A percentile compares a stretch with the other conserved stretches of the same genome.
These are phyloP conservation scores for Euzophera pinguis DNA, from an alignment of 2,888 invertebrate genomes.

Conservation along the genomic window DNA sequence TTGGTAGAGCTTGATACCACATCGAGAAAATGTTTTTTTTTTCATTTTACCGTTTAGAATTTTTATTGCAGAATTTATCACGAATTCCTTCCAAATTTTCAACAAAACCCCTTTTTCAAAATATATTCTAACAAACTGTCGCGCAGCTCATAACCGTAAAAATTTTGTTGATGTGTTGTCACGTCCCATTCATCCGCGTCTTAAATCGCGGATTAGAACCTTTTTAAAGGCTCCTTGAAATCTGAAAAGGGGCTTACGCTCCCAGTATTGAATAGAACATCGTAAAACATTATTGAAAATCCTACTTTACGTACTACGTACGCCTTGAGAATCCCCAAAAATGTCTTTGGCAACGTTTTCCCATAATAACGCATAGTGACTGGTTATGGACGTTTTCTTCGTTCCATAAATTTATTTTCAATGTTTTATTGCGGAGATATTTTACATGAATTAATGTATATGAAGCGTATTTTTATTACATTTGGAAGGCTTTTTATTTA, in stretches of 20 bases:
- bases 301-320: slow-evolving; percentile 39
- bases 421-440: slow-evolving; percentile 10
- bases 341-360: slow-evolving; percentile 20
- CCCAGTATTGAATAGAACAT: slow-evolving; percentile 47
- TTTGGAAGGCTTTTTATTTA: too few species aligned
- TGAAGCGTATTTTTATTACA: slow-evolving; percentile 19
- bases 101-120: neutral
- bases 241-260: slow-evolving; percentile 60
- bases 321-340: slow-evolving; percentile 31
- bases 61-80: too few species aligned
- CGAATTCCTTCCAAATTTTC: too few species aligned
- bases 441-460: slow-evolving; percentile 15
- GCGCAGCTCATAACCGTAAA: neutral
- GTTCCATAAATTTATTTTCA: slow-evolving; percentile 10
- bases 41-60: too few species aligned
- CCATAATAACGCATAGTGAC: slow-evolving; percentile 11
- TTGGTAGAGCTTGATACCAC: too few species aligned
- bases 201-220: slow-evolving; percentile 46
- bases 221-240: slow-evolving; percentile 49
- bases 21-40: too few species aligned
- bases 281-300: slow-evolving; percentile 49
- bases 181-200: slow-evolving; percentile 34
- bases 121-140: neutral
- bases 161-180: slow-evolving; percentile 40
- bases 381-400: slow-evolving; percentile 3